phyloP scores from a whole-genome alignment of 2,888 invertebrate species.

The Carcina quercana region DNA sequence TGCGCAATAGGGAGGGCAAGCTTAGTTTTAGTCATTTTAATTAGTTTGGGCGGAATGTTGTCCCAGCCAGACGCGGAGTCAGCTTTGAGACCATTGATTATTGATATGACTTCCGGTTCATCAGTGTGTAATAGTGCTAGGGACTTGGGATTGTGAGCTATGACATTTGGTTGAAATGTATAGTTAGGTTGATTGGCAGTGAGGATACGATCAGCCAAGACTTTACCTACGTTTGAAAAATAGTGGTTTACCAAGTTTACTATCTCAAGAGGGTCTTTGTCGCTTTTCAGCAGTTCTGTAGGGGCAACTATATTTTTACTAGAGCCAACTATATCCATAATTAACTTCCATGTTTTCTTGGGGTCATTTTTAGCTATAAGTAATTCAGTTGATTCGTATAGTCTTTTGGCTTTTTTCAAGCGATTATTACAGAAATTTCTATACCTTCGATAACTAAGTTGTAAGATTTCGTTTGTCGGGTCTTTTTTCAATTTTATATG shows the following conservation, averaged over 20 bases:
- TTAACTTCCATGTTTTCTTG: slow-evolving; percentile 14
- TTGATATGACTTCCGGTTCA: not conserved
- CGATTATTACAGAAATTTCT: slow-evolving; percentile 14
- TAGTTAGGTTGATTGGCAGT: not conserved
- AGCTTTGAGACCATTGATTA: not conserved
- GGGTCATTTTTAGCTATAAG: slow-evolving; percentile 7
- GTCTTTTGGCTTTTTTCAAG: slow-evolving; percentile 12
- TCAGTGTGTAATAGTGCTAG: not conserved
- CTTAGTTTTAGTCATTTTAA: not conserved
- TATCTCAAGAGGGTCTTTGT: not conserved
- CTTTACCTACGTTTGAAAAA: not conserved
- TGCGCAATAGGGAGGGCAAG: slow-evolving; percentile 2
- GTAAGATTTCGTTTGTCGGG: slow-evolving; percentile 11
- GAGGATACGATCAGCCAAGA: not conserved
- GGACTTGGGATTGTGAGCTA: not conserved
- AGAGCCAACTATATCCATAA: slow-evolving; percentile 9
- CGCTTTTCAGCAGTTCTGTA: not conserved
- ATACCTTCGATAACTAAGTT: slow-evolving; percentile 13
- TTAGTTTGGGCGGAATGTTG: not conserved
- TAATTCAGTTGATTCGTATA: slow-evolving; percentile 11
- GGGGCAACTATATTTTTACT: not conserved
- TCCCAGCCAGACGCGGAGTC: not conserved
- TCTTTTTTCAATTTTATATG: slow-evolving; percentile 8
- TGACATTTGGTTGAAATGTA: not conserved
- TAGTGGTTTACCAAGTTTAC: not conserved